Conservation (phyloP, 2,888 invertebrate species). For the Dysmachus trigonus region DNA sequence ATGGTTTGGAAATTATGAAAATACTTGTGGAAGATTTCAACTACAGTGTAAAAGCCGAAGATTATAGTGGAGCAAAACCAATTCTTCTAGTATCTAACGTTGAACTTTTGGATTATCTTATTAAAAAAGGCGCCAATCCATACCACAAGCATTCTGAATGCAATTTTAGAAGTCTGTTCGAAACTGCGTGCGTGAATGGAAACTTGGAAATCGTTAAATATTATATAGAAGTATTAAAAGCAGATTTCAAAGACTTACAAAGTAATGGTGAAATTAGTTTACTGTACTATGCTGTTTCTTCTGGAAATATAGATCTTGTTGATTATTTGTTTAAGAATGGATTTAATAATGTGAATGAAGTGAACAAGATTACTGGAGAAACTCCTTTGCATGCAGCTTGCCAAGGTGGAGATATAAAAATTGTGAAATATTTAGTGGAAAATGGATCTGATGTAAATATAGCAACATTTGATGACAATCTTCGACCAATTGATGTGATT, state of each 20-base stretch:
- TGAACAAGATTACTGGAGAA: background rate
- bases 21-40: background rate
- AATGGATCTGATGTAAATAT: background rate
- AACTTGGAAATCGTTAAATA: constrained; percentile 9
- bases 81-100: background rate
- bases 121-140: constrained; percentile 14
- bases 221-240: background rate
- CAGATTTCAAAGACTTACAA: background rate
- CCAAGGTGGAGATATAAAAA: background rate
- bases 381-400: constrained; percentile 1
- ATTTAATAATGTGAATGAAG: constrained; percentile 1
- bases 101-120: background rate
- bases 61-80: background rate
- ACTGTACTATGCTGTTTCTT: background rate
- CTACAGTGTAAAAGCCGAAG: background rate
- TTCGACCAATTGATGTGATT: background rate
- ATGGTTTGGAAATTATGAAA: constrained; percentile 20
- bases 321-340: constrained; percentile 10
- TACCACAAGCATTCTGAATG: background rate
- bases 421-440: background rate
- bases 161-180: background rate
- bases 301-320: background rate
- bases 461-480: background rate
- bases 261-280: background rate
- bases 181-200: constrained; percentile 1